These are phyloP conservation scores for Brachyhypopomus gauderio DNA, from an alignment of 2,113 vertebrate species.

Conservation along the genomic window DNA sequence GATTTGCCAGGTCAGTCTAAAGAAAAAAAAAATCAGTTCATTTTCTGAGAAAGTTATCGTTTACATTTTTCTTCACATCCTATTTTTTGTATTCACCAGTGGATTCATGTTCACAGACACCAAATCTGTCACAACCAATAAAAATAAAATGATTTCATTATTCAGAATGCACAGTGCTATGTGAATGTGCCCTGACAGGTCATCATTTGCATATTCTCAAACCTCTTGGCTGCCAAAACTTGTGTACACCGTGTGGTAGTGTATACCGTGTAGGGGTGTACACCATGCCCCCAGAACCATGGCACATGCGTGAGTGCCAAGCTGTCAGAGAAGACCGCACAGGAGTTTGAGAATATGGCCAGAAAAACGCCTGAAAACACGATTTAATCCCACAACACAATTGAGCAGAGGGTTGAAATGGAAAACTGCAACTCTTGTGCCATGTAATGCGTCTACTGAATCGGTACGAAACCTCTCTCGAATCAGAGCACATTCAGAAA, in stretches of 20 bases:
- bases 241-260: not conserved
- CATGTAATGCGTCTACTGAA: not conserved
- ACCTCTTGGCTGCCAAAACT: conserved; percentile 1
- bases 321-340: not conserved
- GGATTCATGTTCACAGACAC: not conserved
- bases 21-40: not conserved
- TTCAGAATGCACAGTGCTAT: not conserved
- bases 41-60: not conserved
- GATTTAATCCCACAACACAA: conserved; percentile 10
- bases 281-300: too few species aligned
- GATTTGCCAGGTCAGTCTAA: not conserved
- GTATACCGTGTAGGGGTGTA: not conserved
- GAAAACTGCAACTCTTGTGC: not conserved
- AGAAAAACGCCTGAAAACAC: not conserved
- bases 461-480: too few species aligned
- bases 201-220: conserved; percentile 20
- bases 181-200: not conserved
- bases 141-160: not conserved
- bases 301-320: not conserved
- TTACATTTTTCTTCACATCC: not conserved
- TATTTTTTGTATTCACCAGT: not conserved
- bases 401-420: not conserved
- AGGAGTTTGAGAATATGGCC: not conserved
- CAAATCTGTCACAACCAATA: not conserved
- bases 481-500: too few species aligned